Base-by-base conservation (phyloP, 2,113 vertebrate species). In the Oncorhynchus nerka region DNA sequence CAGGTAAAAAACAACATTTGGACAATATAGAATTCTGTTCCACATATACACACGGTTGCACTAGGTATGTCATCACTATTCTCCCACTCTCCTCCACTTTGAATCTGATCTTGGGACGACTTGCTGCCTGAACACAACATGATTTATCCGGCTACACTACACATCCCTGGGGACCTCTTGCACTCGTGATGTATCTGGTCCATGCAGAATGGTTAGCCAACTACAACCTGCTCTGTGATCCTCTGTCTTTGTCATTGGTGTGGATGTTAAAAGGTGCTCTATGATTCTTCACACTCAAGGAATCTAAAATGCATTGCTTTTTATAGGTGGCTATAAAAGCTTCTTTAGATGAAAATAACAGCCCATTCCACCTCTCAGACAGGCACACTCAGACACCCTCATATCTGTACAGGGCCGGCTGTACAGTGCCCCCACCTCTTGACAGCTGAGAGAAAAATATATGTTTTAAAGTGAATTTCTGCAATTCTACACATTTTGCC, bases 81-180 rank as follows among this genome's bases (percentile, higher is more conserved):
- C 5, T 62, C n/a, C 16, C 39, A 16, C 55, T 57, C 55, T 57
- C 55, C 55, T 57, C 55, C 20, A 4, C 45, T 39, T 34, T 39
- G 15, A 39, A 32, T 12, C 28, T 79, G 80, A 82, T 75, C 80
- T 82, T 80, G 78, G 71, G 30, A 77, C 59, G 7, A 24, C 55
- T 67, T 26, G 19, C 19, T 71, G 61, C 32, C 64, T 45, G 64
- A 22, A 70, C 30, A n/a, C 49, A 65, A 61, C 57, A 11, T 62
- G 49, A 73, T 78, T 78, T 81, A 70, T 73, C 39, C 68, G 68
- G 51, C 24, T n/a, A n/a, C 70, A 49, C 75, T 64, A n/a, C 28
- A 45, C 73, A 16, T 59, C 77, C 48, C 78, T 65, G 30, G 62
- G 64, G 65, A 39, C 34, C 34, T 68, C 19, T 32, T 19, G 26